Evolutionary conservation across 2,888 invertebrate genomes (phyloP), one percentile per base, ranked within the genome.

Genomic region (Bellardia bayeri): DNA sequence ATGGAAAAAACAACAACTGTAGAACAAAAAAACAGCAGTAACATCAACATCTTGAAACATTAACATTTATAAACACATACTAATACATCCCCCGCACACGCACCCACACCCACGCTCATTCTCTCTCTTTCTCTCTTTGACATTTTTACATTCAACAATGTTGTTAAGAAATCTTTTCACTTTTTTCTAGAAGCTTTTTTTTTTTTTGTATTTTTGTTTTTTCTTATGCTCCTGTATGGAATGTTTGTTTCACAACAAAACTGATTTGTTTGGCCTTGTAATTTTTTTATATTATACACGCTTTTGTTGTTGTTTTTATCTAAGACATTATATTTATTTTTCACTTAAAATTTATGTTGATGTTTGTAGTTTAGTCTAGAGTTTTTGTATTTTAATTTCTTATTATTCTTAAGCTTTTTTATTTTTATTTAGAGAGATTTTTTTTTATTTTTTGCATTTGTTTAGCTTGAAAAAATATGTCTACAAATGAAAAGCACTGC

Each of bases 261-360:
- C 61, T 63, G 68, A 74, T 51, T 80, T 75, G 49, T 45, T 76
- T 69, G 85, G 66, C 85, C 85, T 85, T 85, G 85, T 42, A 61
- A 63, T 69, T 68, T 42, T 66, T 69, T 72, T 82, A 61, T 16
- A 42, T 75, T 74, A 68, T 49, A 54, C 2, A n/a, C n/a, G 2
- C 16, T 76, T 1, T 30, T 69, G 16, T 16, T 33, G 16, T n/a
- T 49, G 16, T 6, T 49, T 33, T 69, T 61, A 3, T 40, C 40
- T 23, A 45, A 63, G 51, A 14, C 49, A 69, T 69, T 64, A 56
- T 56, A 45, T 79, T 72, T 64, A 78, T 76, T 30, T 58, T 81
- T 56, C 16, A 56, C 49, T 75, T 75, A 75, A 75, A 69, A 82
- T 75, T 82, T 61, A 75, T 82, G 58, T 75, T 68, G 6, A 75